phyloP scores from a whole-genome alignment of 2,797 vertebrate species.

The Fistularia tabacaria region DNA sequence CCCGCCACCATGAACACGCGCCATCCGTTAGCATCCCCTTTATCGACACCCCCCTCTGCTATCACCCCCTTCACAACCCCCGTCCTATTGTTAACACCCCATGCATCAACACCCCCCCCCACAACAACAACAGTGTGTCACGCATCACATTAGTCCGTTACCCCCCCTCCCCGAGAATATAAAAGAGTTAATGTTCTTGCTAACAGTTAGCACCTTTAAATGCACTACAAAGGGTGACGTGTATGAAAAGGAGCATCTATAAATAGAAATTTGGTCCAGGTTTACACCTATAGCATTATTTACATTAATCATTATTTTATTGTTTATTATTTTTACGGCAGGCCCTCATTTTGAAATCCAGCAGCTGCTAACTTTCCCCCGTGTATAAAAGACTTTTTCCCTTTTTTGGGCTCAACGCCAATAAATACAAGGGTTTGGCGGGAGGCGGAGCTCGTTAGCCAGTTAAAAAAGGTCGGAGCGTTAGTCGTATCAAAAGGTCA shows the following conservation, averaged over 20 bases:
- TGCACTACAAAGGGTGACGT: constrained; percentile 92
- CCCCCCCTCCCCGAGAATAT: constrained; percentile 73
- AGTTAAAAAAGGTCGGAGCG: constrained; percentile 43
- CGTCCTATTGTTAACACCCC: too few species aligned
- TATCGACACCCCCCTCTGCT: too few species aligned
- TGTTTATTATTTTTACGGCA: constrained; percentile 68
- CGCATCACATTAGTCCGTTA: constrained; percentile 81
- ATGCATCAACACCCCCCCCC: constrained; percentile 37
- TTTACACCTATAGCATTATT: constrained; percentile 88
- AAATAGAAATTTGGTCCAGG: constrained; percentile 99
- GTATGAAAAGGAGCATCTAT: constrained; percentile 89
- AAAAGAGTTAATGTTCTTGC: constrained; percentile 73
- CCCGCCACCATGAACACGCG: too few species aligned
- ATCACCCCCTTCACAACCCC: too few species aligned
- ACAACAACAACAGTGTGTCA: constrained; percentile 78
- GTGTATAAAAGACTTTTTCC: constrained; percentile 67
- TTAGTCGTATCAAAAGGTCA: constrained; percentile 49
- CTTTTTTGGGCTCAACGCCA: constrained; percentile 72
- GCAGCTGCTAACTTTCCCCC: constrained; percentile 65
- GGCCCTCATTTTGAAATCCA: constrained; percentile 69
- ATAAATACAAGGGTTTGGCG: constrained; percentile 76
- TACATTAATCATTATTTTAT: constrained; percentile 82
- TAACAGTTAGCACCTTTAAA: constrained; percentile 75
- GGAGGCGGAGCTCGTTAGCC: constrained; percentile 51
- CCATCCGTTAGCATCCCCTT: too few species aligned